These are phyloP conservation scores for Trichogramma evanescens DNA, from an alignment of 2,888 invertebrate genomes.

Conservation along the genomic window DNA sequence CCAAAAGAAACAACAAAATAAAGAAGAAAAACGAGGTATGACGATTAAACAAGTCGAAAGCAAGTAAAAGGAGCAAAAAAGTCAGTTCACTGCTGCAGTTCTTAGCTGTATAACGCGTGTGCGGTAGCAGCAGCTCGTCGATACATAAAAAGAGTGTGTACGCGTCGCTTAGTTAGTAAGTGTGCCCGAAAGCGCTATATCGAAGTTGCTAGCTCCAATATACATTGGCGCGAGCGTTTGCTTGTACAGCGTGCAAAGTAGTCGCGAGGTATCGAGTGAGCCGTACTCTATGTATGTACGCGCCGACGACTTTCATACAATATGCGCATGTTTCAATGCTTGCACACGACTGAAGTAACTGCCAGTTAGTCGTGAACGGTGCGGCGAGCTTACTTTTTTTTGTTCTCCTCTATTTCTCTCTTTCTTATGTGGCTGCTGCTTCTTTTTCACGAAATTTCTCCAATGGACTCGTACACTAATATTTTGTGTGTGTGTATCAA, in stretches of 20 bases:
- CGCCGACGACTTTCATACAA: constrained; percentile 47
- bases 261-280: constrained; percentile 18
- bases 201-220: too few relatives aligned
- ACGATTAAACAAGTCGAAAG: too few relatives aligned
- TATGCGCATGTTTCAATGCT: constrained; percentile 48
- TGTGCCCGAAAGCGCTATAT: constrained; percentile 10
- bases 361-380: background rate
- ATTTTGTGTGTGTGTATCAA: too few relatives aligned
- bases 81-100: too few relatives aligned
- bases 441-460: too few relatives aligned
- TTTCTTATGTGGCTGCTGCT: background rate
- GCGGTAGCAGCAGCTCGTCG: background rate
- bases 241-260: background rate
- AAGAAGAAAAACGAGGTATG: too few relatives aligned
- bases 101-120: background rate
- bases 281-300: constrained; percentile 25
- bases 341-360: constrained; percentile 5
- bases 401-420: background rate
- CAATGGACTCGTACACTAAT: too few relatives aligned
- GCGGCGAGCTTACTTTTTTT: background rate
- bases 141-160: too few relatives aligned
- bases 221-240: constrained; percentile 4
- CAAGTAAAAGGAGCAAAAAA: too few relatives aligned
- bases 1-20: too few relatives aligned
- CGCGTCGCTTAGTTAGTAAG: constrained; percentile 11